Evolutionary conservation across 2,113 vertebrate genomes (phyloP).

Genomic region (human): GRCh38 chr12:17407001-17407500

Average conservation of each 20-base stretch:
- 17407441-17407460: background rate
- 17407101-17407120: background rate
- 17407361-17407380: background rate
- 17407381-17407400: background rate
- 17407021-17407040: background rate
- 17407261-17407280: background rate
- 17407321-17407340: background rate
- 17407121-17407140: background rate
- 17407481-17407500: background rate
- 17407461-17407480: background rate
- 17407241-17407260: background rate
- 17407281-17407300: background rate
- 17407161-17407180: background rate
- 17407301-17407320: background rate
- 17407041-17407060: background rate
- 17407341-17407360: background rate
- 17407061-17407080: background rate
- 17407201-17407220: background rate
- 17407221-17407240: background rate
- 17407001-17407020: background rate
- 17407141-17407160: background rate
- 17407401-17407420: background rate
- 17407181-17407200: background rate
- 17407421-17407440: background rate
- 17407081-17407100: background rate